These are phyloP conservation scores for Pseudococcus jackbeardsleyi DNA, from an alignment of 2,888 invertebrate species.

Conservation along the genomic window DNA sequence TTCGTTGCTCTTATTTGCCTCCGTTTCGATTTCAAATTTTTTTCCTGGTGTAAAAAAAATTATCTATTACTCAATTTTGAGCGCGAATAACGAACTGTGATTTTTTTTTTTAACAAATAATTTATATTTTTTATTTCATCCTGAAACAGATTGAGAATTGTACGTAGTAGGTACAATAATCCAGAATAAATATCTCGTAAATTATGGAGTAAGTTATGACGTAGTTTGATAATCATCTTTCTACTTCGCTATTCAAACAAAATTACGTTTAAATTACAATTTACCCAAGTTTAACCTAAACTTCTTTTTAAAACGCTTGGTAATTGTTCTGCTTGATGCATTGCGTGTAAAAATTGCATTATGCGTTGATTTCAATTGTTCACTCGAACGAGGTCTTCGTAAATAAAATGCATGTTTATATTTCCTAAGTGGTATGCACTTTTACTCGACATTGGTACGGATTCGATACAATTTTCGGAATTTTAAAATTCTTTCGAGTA, in stretches of 20 bases:
- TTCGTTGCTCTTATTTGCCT: no score
- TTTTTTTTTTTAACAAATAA: no score
- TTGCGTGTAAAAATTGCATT: constrained; percentile 5
- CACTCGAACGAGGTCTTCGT: neutral
- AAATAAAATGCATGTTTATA: neutral
- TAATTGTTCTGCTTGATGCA: constrained; percentile 1
- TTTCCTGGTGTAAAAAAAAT: no score
- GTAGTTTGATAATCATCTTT: neutral
- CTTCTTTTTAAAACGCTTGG: neutral
- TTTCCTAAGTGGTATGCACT: neutral
- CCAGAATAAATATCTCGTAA: no score
- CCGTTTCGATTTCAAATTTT: no score
- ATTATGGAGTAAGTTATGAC: neutral
- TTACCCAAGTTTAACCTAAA: neutral
- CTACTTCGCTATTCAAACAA: neutral
- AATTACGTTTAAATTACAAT: neutral
- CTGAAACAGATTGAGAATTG: no score
- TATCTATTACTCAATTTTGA: no score
- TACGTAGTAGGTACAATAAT: no score
- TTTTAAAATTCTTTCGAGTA: no score
- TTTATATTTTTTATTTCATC: no score
- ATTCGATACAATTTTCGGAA: neutral
- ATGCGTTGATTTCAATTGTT: constrained; percentile 6
- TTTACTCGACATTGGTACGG: neutral
- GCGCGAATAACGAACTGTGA: no score